phyloP scores from a whole-genome alignment of 1,140 invertebrate species.

The Drosophila dunni region DNA sequence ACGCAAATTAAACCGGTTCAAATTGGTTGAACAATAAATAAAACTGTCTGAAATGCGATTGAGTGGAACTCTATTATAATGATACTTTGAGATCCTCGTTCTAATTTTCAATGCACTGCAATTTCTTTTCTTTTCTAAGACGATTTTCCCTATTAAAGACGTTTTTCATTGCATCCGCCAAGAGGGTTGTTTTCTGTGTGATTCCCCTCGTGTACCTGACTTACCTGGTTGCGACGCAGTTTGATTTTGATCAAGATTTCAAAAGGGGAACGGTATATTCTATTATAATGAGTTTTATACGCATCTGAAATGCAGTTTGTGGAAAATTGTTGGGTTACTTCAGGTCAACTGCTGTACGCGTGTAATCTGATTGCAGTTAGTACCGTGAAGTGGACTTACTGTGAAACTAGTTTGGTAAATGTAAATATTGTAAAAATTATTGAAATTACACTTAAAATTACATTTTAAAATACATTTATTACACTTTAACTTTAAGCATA shows the following conservation, averaged over 20 bases:
- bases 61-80: slow-evolving; percentile 31
- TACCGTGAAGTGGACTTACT: slow-evolving; percentile 2
- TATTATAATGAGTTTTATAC: not conserved
- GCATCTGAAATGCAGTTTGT: not conserved
- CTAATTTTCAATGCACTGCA: not conserved
- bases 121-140: not conserved
- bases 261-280: not conserved
- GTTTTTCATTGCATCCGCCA: not conserved
- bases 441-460: not conserved
- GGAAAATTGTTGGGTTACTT: slow-evolving; percentile 22
- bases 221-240: slow-evolving; percentile 40
- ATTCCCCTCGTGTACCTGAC: slow-evolving; percentile 18
- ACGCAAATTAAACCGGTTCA: slow-evolving; percentile 57
- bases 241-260: not conserved
- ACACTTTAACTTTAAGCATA: no score
- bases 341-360: not conserved
- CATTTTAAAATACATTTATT: no score
- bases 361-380: slow-evolving; percentile 6
- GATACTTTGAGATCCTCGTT: slow-evolving; percentile 1
- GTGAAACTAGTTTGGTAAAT: no score
- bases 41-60: slow-evolving; percentile 1
- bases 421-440: not conserved
- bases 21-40: slow-evolving; percentile 39
- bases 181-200: slow-evolving; percentile 20
- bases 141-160: slow-evolving; percentile 4